Evolutionary conservation across 2,888 invertebrate species (phyloP).

Genomic region (Dryobota labecula): DNA sequence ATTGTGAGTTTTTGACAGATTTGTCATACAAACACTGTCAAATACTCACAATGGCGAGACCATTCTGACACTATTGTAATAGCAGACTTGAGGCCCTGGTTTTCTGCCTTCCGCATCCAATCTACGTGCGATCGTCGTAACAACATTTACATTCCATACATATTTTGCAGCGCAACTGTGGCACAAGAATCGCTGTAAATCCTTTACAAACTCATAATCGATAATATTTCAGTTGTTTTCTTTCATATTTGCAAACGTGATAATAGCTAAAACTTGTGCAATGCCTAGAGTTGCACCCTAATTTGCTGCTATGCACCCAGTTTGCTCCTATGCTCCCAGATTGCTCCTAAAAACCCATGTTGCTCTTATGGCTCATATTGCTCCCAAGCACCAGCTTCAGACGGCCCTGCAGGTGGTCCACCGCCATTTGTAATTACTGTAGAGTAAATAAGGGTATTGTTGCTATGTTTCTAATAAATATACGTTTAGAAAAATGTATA

Average conservation of each 20-base stretch:
- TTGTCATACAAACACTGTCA: no score
- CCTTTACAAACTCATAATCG: not conserved
- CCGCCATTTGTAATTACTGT: slow-evolving; percentile 70
- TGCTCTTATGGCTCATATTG: not conserved
- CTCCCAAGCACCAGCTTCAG: slow-evolving; percentile 6
- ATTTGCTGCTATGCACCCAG: not conserved
- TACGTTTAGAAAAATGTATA: slow-evolving; percentile 75
- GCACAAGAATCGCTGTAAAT: not conserved
- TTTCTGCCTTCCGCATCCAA: not conserved
- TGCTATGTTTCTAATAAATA: slow-evolving; percentile 84
- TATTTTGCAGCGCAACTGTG: not conserved
- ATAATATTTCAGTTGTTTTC: not conserved
- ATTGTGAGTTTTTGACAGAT: no score
- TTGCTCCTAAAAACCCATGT: not conserved
- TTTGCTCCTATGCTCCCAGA: not conserved
- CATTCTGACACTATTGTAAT: no score
- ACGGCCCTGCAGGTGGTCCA: slow-evolving; percentile 65
- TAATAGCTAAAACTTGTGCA: not conserved
- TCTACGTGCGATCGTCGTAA: no score
- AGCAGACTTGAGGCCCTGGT: no score
- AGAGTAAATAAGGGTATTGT: slow-evolving; percentile 77
- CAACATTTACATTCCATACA: not conserved
- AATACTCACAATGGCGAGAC: no score
- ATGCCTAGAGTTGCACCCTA: slow-evolving; percentile 1
- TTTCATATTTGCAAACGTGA: not conserved